phyloP scores from a whole-genome alignment of 2,113 vertebrate species.

The Perca flavescens region DNA sequence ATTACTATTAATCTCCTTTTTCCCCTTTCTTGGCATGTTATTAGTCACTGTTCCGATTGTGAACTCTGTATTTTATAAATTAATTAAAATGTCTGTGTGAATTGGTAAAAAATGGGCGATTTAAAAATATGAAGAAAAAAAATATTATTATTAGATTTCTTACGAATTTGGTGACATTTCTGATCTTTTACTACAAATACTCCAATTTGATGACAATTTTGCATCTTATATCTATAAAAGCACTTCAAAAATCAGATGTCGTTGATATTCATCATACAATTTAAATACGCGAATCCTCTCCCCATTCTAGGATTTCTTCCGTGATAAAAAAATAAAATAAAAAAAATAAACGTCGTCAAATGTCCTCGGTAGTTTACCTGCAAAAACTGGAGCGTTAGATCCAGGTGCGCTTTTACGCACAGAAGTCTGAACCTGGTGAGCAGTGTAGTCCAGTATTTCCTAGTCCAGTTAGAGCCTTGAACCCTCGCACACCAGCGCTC shows the following conservation, averaged over 20 bases:
- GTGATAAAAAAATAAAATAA: too few relatives aligned
- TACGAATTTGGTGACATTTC: neutral
- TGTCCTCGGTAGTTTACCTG: constrained; percentile 57
- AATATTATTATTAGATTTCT: neutral
- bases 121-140: too few relatives aligned
- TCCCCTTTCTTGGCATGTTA: neutral
- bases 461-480: constrained; percentile 35
- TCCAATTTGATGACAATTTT: too few relatives aligned
- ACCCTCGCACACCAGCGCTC: constrained; percentile 49
- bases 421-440: neutral
- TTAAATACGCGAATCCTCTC: neutral
- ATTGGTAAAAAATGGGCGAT: too few relatives aligned
- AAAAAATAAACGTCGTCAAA: neutral
- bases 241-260: neutral
- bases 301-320: neutral
- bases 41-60: neutral
- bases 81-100: too few relatives aligned
- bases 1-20: too few relatives aligned
- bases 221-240: neutral
- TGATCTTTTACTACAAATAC: neutral
- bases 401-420: constrained; percentile 32
- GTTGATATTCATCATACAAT: neutral
- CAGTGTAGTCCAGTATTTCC: constrained; percentile 6
- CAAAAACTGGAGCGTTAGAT: constrained; percentile 17
- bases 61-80: neutral